A percentile compares a stretch with the other conserved stretches of the same genome.
Evolutionary conservation across 2,888 invertebrate species (phyloP).

Genomic region (Drosophila helvetica): DNA sequence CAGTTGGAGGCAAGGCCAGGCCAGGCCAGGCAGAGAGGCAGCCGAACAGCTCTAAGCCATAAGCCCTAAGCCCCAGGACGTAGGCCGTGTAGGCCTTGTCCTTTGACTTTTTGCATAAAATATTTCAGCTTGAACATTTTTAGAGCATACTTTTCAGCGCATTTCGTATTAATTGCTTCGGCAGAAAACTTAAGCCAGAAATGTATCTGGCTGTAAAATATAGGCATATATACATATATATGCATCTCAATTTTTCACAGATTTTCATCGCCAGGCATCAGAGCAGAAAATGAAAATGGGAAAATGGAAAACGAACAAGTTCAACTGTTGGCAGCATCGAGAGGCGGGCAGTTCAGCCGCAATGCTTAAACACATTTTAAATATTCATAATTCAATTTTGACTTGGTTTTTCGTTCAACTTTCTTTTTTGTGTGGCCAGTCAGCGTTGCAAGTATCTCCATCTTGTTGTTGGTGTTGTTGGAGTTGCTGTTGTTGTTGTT

Average conservation of each 20-base stretch:
- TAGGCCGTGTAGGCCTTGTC: conserved; percentile 29
- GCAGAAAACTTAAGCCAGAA: conserved; percentile 5
- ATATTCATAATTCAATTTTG: conserved; percentile 79
- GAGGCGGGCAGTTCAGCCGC: conserved; percentile 2
- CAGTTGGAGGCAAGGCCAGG: conserved; percentile 6
- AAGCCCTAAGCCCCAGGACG: conserved; percentile 1
- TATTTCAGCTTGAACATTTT: conserved; percentile 46
- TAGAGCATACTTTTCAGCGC: conserved; percentile 59
- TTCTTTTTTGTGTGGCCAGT: conserved; percentile 55
- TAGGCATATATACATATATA: conserved; percentile 9
- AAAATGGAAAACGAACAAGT: conserved; percentile 1
- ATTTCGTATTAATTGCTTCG: conserved; percentile 72
- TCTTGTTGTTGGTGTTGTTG: conserved; percentile 8
- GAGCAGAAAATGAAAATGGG: conserved; percentile 18
- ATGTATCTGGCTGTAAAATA: conserved; percentile 11
- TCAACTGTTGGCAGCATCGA: neutral
- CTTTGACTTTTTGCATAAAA: conserved; percentile 48
- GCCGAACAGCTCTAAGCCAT: conserved; percentile 10
- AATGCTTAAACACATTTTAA: conserved; percentile 71
- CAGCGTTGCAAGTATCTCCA: conserved; percentile 40
- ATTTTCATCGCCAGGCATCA: conserved; percentile 32
- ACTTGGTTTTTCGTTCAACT: conserved; percentile 64
- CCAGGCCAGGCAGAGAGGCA: too few species aligned
- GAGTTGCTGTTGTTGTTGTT: conserved; percentile 5
- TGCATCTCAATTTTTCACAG: conserved; percentile 30